Conservation (phyloP, 2,113 vertebrate species). For the Aegotheles bennettii region DNA sequence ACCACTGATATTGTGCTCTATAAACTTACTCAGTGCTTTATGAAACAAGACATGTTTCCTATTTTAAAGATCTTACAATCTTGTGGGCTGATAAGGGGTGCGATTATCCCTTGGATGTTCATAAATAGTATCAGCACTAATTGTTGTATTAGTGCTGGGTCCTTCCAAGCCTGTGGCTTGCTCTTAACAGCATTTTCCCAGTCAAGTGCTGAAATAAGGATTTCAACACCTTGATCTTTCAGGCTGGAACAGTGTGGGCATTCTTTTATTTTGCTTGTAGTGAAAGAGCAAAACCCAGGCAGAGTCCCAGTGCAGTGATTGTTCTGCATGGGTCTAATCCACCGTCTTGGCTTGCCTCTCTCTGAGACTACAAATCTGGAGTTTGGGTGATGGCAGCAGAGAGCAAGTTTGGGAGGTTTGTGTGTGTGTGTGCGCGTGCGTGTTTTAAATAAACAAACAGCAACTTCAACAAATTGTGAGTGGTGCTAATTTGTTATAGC, state of each 20-base stretch:
- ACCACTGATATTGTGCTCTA: not conserved
- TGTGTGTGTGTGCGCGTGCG: not conserved
- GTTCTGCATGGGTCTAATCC: not conserved
- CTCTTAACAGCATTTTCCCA: not conserved
- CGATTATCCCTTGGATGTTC: conserved; percentile 42
- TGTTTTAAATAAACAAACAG: conserved; percentile 62
- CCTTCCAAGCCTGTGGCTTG: not conserved
- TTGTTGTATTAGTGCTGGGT: conserved; percentile 5
- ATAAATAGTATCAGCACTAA: conserved; percentile 44
- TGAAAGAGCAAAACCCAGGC: not conserved
- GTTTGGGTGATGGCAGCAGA: conserved; percentile 55
- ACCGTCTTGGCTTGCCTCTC: not conserved
- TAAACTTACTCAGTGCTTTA: not conserved
- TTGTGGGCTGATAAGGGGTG: conserved; percentile 9
- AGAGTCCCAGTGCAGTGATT: not conserved
- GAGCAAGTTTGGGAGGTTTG: not conserved
- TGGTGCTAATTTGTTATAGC: conserved; percentile 55
- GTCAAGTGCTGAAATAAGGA: not conserved
- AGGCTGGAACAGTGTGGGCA: not conserved
- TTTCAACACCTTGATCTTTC: not conserved
- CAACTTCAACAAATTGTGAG: conserved; percentile 50
- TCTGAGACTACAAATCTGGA: not conserved
- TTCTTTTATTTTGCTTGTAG: not conserved
- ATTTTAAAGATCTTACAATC: conserved; percentile 37
- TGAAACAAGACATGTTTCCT: conserved; percentile 14